Evolutionary conservation across 1,140 invertebrate species (phyloP).

Genomic region (Macrobrachium nipponense): DNA sequence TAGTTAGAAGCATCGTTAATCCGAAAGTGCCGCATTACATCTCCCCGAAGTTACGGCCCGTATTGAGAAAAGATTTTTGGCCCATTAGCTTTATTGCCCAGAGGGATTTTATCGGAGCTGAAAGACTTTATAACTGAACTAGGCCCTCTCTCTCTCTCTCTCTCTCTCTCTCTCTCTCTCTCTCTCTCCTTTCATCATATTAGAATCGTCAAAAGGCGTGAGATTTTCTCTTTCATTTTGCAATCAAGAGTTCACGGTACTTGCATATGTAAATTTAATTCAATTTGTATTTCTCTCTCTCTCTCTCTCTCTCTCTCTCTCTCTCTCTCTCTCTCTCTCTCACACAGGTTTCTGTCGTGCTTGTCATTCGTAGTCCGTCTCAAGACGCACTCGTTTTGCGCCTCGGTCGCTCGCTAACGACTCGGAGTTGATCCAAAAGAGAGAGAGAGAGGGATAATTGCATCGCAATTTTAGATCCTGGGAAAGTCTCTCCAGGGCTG

Average conservation of each 20-base stretch:
- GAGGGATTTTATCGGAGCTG: no score
- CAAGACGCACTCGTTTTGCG: no score
- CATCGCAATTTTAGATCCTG: no score
- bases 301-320: constrained; percentile 32
- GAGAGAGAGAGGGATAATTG: background rate
- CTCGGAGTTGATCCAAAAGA: background rate
- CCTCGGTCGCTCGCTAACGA: no score
- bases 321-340: constrained; percentile 6
- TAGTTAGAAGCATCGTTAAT: no score
- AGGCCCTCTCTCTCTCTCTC: background rate
- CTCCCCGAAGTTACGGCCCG: no score
- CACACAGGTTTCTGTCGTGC: no score
- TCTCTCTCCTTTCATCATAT: background rate
- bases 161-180: constrained; percentile 30
- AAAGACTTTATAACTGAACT: background rate
- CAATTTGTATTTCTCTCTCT: background rate
- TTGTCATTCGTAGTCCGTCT: no score
- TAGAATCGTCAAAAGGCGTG: background rate
- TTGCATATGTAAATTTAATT: background rate
- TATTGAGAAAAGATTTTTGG: no score
- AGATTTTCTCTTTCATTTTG: background rate
- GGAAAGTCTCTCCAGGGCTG: no score
- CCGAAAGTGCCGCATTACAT: no score
- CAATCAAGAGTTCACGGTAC: background rate
- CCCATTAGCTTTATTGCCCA: no score